These are phyloP conservation scores for Caerostris extrusa DNA, from an alignment of 1,140 invertebrate species.

Conservation along the genomic window DNA sequence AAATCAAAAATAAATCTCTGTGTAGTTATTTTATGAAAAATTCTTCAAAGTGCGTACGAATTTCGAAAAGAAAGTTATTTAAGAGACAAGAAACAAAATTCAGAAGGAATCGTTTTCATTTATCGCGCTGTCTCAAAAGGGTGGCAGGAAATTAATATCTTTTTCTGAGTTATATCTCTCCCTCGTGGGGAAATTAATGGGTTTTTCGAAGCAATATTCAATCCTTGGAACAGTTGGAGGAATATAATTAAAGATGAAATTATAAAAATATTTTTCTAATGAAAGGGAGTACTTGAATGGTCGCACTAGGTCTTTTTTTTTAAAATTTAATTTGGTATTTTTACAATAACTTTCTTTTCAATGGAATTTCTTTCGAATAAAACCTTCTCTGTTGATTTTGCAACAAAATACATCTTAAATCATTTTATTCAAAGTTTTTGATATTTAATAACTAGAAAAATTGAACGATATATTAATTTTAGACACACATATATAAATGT, in stretches of 20 bases:
- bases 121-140: conserved; percentile 25
- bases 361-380: no score
- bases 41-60: background rate
- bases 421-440: no score
- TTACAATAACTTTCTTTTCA: no score
- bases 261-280: background rate
- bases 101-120: background rate
- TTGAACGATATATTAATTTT: no score
- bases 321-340: no score
- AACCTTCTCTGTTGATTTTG: no score
- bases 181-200: conserved; percentile 20
- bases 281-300: background rate
- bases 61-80: conserved; percentile 28
- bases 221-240: background rate
- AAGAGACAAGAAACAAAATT: background rate
- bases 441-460: no score
- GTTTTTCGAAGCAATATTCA: background rate
- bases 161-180: conserved; percentile 29
- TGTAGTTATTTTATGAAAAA: conserved; percentile 8
- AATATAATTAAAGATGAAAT: background rate
- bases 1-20: background rate
- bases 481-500: no score
- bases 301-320: no score
- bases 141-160: background rate
- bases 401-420: no score